Base-by-base conservation (phyloP, 2,888 invertebrate genomes). In the Thymelicus sylvestris region DNA sequence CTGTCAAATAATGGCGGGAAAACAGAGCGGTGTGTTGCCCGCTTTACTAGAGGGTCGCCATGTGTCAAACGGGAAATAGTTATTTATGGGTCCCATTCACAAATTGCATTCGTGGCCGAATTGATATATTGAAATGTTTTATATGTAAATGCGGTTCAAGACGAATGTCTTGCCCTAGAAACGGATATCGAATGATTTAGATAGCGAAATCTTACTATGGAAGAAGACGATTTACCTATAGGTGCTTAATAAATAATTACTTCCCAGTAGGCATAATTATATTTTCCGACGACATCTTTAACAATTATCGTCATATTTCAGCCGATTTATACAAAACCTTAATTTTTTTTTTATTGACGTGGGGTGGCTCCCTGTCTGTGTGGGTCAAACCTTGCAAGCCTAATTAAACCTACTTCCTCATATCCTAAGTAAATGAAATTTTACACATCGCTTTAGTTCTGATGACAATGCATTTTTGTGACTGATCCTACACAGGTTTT, bases 91-190 rank as follows among this genome's bases (percentile, higher is more conserved):
- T 78, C 79, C 88, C 88, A 92, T 91, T 92, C 93, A 92, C 91
- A 92, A 93, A 93, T 93, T 93, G 91, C 92, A 90, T 91, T 91
- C 87, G 89, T 88, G 88, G 88, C 83, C 91, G 90, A 90, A 92
- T 92, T 93, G 93, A 93, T 93, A 90, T 93, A 93, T 93, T 83
- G 88, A 82, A 82, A 89, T 92, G 92, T 93, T 93, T 92, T 93
- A 93, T 93, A 93, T 93, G 93, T 91, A 93, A 93, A 93, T 93
- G 90, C 77, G 83, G 80, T 79, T 79, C 78, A 82, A 89, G 92
- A 92, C 84, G 89, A 88, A 92, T 91, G 85, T 86, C 78, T 85
- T 89, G 88, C 82, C 89, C 91, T 83, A 90, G 83, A 91, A 89
- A 90, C 84, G 83, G 86, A 87, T 90, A 85, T 83, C 79, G 76